Evolutionary conservation across 2,888 invertebrate species (phyloP), one percentile per base, ranked within the genome.

Genomic region (Microchrysa polita): DNA sequence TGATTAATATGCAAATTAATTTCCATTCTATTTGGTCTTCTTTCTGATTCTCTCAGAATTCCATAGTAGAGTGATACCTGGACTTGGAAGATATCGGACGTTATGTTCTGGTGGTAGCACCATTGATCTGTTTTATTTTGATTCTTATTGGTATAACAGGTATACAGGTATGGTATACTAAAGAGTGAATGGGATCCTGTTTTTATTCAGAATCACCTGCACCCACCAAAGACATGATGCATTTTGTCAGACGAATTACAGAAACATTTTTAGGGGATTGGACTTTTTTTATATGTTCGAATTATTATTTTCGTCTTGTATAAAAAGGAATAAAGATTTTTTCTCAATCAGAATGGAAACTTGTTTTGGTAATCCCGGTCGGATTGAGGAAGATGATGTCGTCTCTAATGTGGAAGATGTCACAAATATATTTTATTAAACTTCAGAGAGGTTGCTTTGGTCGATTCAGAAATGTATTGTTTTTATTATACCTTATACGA

Each of bases 1-100:
- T 77, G 77, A 77, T 77, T 77, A 77, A 77, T 77, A 77, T 77
- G 77, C 77, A 77, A 77, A 77, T 77, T 77, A 77, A 77, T 77
- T 77, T 77, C 76, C 72, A 75, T 75, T 77, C 77, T 74, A 34
- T 34, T 76, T 75, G 74, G 73, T 76, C 27, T 73, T 74, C 44
- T 72, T 48, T 65, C n/a, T 65, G 20, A 12, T 42, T 42, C n/a
- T 5, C 22, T 55, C 16, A 10, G 55, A 23, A 14, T n/a, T n/a
- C 23, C 23, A 23, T 59, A 20, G 23, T 60, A 27, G 40, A 18
- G n/a, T 40, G 61, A 5, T 61, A 61, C 10, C 40, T 16, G 4
- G 10, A 18, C 55, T 20, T 20, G 10, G n/a, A n/a, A 55, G 20
- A 18, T 16, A 55, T 55, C 22, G 55, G 55, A 55, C 55, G 55